Percentiles rank a stretch among this genome's conserved stretches.
phyloP scores from a whole-genome alignment of 1,140 invertebrate species.

The Eulimnadia texana region DNA sequence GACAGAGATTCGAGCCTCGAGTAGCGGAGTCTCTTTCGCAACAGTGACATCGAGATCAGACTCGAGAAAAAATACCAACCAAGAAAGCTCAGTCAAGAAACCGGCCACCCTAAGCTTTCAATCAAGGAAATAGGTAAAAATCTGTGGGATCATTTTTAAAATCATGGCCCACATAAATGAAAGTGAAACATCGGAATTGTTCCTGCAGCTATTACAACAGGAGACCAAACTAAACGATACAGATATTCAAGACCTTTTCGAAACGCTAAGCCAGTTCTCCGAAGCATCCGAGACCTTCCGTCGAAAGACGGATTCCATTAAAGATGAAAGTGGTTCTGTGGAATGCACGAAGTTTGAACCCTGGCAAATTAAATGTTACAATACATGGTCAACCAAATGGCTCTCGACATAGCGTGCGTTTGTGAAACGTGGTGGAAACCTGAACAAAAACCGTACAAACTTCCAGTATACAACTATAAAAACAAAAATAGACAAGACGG shows the following conservation, averaged over 20 bases:
- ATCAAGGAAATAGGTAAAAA: too few species aligned
- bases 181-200: too few species aligned
- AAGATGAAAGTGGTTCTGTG: background rate
- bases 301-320: background rate
- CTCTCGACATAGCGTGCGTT: background rate
- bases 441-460: background rate
- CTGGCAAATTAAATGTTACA: background rate
- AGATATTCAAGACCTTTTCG: too few species aligned
- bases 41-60: too few species aligned
- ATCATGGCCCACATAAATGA: too few species aligned
- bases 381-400: background rate
- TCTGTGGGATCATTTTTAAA: too few species aligned
- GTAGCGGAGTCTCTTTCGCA: background rate
- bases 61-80: too few species aligned
- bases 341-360: background rate
- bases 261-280: background rate
- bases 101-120: too few species aligned
- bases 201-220: too few species aligned
- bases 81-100: too few species aligned
- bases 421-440: background rate
- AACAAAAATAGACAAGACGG: background rate
- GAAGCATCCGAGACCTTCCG: background rate
- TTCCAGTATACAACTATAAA: background rate
- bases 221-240: too few species aligned
- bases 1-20: too few species aligned